Evolutionary conservation across 2,888 invertebrate species (phyloP).

Genomic region (Theodoxus fluviatilis): DNA sequence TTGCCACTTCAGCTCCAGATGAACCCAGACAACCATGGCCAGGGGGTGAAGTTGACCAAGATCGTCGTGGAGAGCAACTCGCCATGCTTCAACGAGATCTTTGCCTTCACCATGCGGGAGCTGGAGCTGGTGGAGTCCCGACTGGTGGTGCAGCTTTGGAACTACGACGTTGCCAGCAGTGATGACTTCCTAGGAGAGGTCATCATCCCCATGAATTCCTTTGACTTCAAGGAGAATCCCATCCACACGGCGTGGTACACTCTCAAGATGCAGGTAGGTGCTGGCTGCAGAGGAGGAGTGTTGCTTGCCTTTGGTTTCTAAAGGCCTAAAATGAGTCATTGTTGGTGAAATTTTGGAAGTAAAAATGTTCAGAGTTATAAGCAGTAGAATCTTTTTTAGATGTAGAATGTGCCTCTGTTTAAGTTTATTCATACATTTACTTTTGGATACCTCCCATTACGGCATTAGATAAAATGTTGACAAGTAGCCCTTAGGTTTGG

Average conservation of each 20-base stretch:
- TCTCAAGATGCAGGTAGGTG: slow-evolving; percentile 56
- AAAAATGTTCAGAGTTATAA: too few species aligned
- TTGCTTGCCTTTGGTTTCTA: too few species aligned
- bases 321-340: too few species aligned
- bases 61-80: slow-evolving; percentile 43
- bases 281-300: too few species aligned
- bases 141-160: slow-evolving; percentile 54
- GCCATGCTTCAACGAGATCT: slow-evolving; percentile 58
- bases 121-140: slow-evolving; percentile 39
- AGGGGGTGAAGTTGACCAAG: slow-evolving; percentile 45
- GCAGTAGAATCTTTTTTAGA: too few species aligned
- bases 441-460: too few species aligned
- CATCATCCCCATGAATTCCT: slow-evolving; percentile 44
- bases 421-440: too few species aligned
- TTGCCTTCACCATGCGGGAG: slow-evolving; percentile 50
- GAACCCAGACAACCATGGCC: slow-evolving; percentile 41
- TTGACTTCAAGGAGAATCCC: slow-evolving; percentile 47
- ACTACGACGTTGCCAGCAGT: slow-evolving; percentile 46
- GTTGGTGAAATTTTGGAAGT: too few species aligned
- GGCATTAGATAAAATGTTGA: too few species aligned
- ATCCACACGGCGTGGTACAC: slow-evolving; percentile 54
- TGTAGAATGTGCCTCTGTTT: too few species aligned
- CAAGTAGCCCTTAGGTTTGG: too few species aligned
- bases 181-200: slow-evolving; percentile 60
- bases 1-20: slow-evolving; percentile 45